Conservation (phyloP, 2,113 vertebrate species). For the Phalacrocorax pelagicus region DNA sequence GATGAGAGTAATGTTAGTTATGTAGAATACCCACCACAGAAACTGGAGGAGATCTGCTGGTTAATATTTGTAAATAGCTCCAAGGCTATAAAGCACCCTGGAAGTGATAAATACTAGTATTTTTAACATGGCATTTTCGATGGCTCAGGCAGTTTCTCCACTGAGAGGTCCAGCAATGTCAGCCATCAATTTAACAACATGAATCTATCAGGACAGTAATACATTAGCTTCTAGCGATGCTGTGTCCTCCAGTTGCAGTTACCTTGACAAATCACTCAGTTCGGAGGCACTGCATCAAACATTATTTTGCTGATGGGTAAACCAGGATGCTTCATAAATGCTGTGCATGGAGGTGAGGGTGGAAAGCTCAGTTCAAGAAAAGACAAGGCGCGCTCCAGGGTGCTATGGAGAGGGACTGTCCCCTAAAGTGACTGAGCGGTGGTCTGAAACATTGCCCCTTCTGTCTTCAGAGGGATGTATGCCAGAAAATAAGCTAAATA, state of each 20-base stretch:
- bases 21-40: fast-evolving
- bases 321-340: slow-evolving; percentile 4
- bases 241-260: neutral
- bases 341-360: neutral
- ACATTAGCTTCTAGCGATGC: slow-evolving; percentile 33
- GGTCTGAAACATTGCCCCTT: neutral
- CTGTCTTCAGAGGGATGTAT: neutral
- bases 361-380: neutral
- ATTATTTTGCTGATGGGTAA: neutral
- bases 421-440: neutral
- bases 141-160: neutral
- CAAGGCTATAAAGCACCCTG: neutral
- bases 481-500: neutral
- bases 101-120: neutral
- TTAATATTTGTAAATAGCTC: slow-evolving; percentile 24
- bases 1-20: neutral
- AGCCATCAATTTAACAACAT: slow-evolving; percentile 31
- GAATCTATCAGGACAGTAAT: slow-evolving; percentile 50
- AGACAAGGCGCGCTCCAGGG: neutral
- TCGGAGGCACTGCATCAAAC: slow-evolving; percentile 1
- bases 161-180: slow-evolving; percentile 29
- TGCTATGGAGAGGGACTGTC: neutral
- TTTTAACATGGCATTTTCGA: neutral
- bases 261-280: slow-evolving; percentile 52
- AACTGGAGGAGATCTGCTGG: neutral